Conservation (phyloP, 2,888 invertebrate genomes). For the Papilio protenor region DNA sequence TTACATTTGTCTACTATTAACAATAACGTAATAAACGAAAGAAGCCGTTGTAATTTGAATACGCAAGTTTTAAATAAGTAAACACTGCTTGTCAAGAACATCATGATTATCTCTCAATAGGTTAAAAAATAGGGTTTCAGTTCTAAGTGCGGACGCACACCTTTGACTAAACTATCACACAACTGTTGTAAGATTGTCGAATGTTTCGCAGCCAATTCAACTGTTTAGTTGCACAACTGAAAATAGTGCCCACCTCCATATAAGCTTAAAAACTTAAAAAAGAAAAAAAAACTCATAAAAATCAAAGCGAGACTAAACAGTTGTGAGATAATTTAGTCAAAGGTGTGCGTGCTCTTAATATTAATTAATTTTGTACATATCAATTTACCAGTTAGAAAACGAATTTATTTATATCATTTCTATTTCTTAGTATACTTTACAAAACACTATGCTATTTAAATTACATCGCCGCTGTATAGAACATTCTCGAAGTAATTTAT, state of each 20-base stretch:
- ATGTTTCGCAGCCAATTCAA: too few relatives aligned
- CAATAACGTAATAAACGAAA: neutral
- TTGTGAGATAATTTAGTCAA: too few relatives aligned
- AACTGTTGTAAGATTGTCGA: too few relatives aligned
- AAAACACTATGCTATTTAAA: conserved; percentile 6
- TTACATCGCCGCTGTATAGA: conserved; percentile 3
- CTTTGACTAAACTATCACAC: too few relatives aligned
- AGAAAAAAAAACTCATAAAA: too few relatives aligned
- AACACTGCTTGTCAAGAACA: neutral
- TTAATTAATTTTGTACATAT: neutral
- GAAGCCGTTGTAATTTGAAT: neutral
- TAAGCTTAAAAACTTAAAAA: too few relatives aligned
- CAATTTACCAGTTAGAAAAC: neutral
- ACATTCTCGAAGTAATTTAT: conserved; percentile 36
- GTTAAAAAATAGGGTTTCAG: neutral
- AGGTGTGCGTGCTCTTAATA: too few relatives aligned
- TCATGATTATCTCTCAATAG: neutral
- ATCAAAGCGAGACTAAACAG: too few relatives aligned
- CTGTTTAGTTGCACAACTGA: too few relatives aligned
- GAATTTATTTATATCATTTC: neutral
- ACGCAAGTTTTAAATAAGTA: neutral
- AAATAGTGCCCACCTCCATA: too few relatives aligned
- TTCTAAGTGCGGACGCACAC: neutral
- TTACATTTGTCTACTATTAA: neutral
- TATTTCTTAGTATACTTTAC: neutral